These are phyloP conservation scores for Cinclus cinclus DNA, from an alignment of 2,113 vertebrate species.

Conservation along the genomic window DNA sequence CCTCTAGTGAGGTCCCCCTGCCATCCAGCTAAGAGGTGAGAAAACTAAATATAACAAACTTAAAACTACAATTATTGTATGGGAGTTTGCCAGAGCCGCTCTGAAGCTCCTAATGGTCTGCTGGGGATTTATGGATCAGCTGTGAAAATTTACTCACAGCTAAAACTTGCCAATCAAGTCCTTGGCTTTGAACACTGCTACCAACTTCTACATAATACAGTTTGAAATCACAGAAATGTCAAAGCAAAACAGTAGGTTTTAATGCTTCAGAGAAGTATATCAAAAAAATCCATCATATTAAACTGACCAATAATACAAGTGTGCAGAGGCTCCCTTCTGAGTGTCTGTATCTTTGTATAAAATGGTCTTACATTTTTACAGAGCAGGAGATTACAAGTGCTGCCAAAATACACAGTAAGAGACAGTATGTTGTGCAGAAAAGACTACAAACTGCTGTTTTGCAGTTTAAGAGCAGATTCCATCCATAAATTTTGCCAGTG, in stretches of 20 bases:
- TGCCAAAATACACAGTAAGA: neutral
- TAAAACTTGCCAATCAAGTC: constrained; percentile 68
- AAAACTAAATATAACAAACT: constrained; percentile 67
- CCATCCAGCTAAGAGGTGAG: constrained; percentile 46
- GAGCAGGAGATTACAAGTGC: neutral
- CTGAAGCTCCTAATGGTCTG: constrained; percentile 65
- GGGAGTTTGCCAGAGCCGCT: constrained; percentile 46
- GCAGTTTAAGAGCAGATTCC: neutral
- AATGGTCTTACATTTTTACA: neutral
- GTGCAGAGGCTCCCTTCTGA: neutral
- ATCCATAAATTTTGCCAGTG: neutral
- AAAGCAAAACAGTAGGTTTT: neutral
- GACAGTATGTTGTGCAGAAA: neutral
- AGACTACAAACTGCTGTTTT: neutral
- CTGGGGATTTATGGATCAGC: constrained; percentile 68
- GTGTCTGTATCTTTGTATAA: neutral
- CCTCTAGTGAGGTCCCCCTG: neutral
- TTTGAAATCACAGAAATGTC: neutral
- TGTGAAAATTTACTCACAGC: constrained; percentile 68
- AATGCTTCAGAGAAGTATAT: neutral
- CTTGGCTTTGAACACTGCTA: constrained; percentile 10
- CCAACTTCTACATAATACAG: neutral
- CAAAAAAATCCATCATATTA: neutral
- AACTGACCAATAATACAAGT: neutral
- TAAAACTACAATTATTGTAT: constrained; percentile 64